These are phyloP conservation scores for Rhynchopsitta pachyrhyncha DNA, from an alignment of 2,113 vertebrate genomes.

Conservation along the genomic window DNA sequence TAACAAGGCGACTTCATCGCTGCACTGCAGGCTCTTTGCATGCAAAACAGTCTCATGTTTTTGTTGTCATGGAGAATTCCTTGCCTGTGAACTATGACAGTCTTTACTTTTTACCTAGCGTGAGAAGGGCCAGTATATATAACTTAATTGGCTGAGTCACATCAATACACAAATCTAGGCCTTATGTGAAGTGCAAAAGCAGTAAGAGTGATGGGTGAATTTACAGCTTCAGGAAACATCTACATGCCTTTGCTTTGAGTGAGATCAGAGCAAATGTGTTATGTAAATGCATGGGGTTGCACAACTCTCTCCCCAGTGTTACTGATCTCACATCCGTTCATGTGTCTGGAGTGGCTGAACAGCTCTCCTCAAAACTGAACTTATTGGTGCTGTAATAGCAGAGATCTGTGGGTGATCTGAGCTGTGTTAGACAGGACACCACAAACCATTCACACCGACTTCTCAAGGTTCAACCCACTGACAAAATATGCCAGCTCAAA, in stretches of 20 bases:
- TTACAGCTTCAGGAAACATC: slow-evolving; percentile 19
- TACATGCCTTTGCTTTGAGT: not conserved
- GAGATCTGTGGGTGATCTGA: not conserved
- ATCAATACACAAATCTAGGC: not conserved
- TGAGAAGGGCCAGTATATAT: not conserved
- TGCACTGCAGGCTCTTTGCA: not conserved
- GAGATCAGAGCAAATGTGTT: not conserved
- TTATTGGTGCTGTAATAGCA: accelerated
- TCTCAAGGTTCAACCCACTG: not conserved
- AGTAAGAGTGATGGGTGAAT: not conserved
- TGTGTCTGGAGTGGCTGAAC: not conserved
- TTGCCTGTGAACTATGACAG: not conserved
- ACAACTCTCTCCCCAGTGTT: not conserved
- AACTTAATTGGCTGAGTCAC: slow-evolving; percentile 29
- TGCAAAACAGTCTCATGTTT: not conserved
- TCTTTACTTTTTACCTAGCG: not conserved
- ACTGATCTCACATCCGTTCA: not conserved
- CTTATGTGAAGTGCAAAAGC: not conserved
- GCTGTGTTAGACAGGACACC: not conserved
- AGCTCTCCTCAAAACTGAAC: not conserved
- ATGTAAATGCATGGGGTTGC: not conserved
- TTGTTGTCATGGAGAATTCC: not conserved
- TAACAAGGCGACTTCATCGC: not conserved
- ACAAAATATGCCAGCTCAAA: not conserved
- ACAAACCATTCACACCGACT: accelerated